These are phyloP conservation scores for Chondrosia reniformis DNA, from an alignment of 37 sponge, comb jelly and placozoan species.

Conservation along the genomic window DNA sequence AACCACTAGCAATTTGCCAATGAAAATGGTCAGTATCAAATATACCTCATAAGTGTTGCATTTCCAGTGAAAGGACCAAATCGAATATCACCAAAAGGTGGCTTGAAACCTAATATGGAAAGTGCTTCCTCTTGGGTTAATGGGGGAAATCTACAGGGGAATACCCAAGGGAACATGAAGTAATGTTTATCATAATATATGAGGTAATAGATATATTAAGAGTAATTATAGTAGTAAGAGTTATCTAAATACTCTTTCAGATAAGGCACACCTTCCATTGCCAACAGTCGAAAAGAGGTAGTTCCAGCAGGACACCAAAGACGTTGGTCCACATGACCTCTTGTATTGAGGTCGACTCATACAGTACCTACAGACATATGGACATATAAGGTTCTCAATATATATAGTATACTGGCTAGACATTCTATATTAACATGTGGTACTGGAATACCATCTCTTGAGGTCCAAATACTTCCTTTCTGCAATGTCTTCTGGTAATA, in stretches of 20 bases:
- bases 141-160: conserved; percentile 41
- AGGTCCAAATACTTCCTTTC: conserved; percentile 64
- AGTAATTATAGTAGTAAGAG: neutral
- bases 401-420: neutral
- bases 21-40: too few relatives aligned
- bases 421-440: neutral
- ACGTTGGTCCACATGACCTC: conserved; percentile 77
- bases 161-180: neutral
- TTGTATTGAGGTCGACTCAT: conserved; percentile 85
- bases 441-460: conserved; percentile 60
- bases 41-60: conserved; percentile 83
- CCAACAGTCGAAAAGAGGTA: conserved; percentile 75
- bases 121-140: conserved; percentile 78
- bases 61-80: conserved; percentile 90
- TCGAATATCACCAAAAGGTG: conserved; percentile 76
- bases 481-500: conserved; percentile 32
- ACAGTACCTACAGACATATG: conserved; percentile 67
- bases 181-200: neutral
- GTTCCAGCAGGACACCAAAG: conserved; percentile 85
- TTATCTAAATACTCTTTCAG: neutral
- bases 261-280: conserved; percentile 49
- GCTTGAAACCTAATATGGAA: conserved; percentile 60
- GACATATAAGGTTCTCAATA: too few relatives aligned
- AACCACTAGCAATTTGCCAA: too few relatives aligned
- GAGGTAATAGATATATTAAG: neutral